Evolutionary conservation across 2,113 vertebrate species (phyloP).

Genomic region (Pedetes capensis): DNA sequence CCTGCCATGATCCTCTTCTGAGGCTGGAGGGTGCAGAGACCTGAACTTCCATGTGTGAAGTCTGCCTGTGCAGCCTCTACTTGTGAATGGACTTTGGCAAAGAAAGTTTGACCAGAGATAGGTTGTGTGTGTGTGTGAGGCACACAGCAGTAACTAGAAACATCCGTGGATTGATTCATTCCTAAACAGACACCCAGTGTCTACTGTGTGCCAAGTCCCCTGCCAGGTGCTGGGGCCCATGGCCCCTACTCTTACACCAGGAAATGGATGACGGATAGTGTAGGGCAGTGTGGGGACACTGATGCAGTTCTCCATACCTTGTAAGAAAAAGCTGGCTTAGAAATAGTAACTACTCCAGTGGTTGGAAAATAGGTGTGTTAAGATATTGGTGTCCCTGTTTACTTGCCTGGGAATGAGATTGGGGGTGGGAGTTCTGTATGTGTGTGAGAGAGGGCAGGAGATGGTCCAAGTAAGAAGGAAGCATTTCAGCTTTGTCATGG

Average conservation of each 20-base stretch:
- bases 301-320: not conserved
- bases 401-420: not conserved
- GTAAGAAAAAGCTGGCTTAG: not conserved
- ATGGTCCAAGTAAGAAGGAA: not conserved
- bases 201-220: accelerated
- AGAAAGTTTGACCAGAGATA: not conserved
- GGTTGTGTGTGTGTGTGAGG: not conserved
- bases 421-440: accelerated
- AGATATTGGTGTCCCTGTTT: not conserved
- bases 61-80: not conserved
- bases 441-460: not conserved
- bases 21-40: not conserved
- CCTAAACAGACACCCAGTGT: not conserved
- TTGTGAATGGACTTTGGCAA: not conserved
- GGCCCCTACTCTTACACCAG: not conserved
- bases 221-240: no score
- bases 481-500: not conserved
- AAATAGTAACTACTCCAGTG: not conserved
- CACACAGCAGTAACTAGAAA: not conserved
- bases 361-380: not conserved
- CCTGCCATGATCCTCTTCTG: not conserved
- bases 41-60: not conserved
- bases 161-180: not conserved
- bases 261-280: not conserved
- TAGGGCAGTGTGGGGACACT: not conserved